A percentile compares a stretch with the other conserved stretches of the same genome.
Conservation (phyloP, 2,888 invertebrate genomes). For the Scotopteryx bipunctaria region DNA sequence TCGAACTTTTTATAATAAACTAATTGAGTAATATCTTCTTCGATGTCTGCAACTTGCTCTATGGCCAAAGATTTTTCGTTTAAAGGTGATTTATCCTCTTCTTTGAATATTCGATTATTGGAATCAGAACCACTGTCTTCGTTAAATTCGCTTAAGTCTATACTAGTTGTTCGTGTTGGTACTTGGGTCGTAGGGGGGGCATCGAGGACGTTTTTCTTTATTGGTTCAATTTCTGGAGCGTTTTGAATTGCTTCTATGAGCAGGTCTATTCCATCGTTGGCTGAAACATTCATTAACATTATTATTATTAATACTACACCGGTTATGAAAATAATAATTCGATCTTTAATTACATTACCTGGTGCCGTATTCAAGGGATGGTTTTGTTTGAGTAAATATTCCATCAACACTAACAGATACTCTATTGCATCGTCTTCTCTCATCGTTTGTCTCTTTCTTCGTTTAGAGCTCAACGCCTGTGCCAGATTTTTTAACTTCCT, state of each 20-base stretch:
- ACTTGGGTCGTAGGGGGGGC: constrained; percentile 17
- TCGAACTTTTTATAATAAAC: constrained; percentile 20
- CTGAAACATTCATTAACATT: too few species aligned
- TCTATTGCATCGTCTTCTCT: constrained; percentile 58
- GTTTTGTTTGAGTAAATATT: constrained; percentile 63
- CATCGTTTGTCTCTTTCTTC: constrained; percentile 50
- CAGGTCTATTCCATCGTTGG: constrained; percentile 67
- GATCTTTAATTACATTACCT: constrained; percentile 45
- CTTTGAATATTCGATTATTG: constrained; percentile 18
- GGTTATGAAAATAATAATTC: not conserved
- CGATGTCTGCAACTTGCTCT: constrained; percentile 1
- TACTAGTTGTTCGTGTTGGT: constrained; percentile 5
- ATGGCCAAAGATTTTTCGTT: not conserved
- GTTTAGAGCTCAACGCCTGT: constrained; percentile 46
- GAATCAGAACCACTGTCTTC: constrained; percentile 20
- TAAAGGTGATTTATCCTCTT: constrained; percentile 13
- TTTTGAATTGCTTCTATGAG: constrained; percentile 68
- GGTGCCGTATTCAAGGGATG: constrained; percentile 48
- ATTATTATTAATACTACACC: too few species aligned
- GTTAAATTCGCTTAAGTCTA: not conserved
- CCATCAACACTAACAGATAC: constrained; percentile 66
- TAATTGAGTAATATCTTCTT: constrained; percentile 15
- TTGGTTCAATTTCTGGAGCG: constrained; percentile 64
- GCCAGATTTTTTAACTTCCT: constrained; percentile 59
- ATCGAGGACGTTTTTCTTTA: constrained; percentile 50